These are phyloP conservation scores for Sebastes nivosus DNA, from an alignment of 2,797 vertebrate species.

Conservation along the genomic window DNA sequence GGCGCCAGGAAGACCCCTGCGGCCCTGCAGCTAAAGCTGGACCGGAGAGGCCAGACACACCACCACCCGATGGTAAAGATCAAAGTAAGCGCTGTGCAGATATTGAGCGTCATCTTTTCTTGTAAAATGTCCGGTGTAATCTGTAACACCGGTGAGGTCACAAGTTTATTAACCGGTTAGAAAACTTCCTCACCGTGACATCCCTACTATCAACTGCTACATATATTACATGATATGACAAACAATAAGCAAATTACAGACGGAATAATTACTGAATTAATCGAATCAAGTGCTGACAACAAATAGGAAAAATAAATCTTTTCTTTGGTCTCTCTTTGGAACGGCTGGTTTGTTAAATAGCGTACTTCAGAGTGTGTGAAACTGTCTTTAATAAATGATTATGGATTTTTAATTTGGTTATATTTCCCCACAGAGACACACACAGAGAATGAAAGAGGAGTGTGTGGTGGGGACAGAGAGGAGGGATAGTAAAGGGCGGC, in stretches of 20 bases:
- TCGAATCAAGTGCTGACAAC: background rate
- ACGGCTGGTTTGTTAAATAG: conserved; percentile 13
- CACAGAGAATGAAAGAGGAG: background rate
- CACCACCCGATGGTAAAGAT: too few species aligned
- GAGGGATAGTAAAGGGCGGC: conserved; percentile 40
- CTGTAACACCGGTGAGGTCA: rapidly evolving
- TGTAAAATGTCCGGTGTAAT: too few species aligned
- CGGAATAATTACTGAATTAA: background rate
- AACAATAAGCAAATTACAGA: background rate
- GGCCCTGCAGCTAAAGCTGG: too few species aligned
- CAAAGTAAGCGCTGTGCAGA: too few species aligned
- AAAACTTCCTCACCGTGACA: too few species aligned
- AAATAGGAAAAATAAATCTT: background rate
- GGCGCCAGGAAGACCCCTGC: too few species aligned
- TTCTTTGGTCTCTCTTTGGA: conserved; percentile 32
- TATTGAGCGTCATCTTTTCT: too few species aligned
- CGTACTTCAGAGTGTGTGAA: conserved; percentile 18
- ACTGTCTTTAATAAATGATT: conserved; percentile 43
- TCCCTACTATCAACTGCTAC: background rate
- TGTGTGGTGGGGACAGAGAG: conserved; percentile 11
- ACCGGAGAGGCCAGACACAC: too few species aligned
- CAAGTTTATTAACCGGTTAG: too few species aligned
- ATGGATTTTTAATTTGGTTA: conserved; percentile 60
- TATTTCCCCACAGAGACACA: conserved; percentile 46
- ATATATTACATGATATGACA: background rate